Base-by-base conservation (phyloP, 2,113 vertebrate species). In the Nothocercus nigrocapillus region DNA sequence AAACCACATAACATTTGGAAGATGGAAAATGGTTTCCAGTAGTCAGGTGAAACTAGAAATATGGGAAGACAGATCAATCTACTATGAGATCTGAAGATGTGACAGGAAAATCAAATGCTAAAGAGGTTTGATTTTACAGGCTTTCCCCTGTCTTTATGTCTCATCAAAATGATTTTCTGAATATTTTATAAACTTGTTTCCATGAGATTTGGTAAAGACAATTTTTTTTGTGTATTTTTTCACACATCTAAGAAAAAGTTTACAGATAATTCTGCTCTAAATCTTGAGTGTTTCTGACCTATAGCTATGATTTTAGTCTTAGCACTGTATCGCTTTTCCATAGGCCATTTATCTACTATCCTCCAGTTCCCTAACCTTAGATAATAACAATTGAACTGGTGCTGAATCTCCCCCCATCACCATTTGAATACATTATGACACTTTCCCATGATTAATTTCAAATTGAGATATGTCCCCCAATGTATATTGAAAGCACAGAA, bases 391-490 rank as follows among this genome's bases (percentile, higher is more conserved):
- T 2, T 56, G 75, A 85, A 77, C 82, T 93, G 68, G 12, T 95
- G 56, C 72, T 88, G 78, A 78, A 95, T 79, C 91, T 97, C 90
- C 95, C 94, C 69, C 5, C 95, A 82, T 94, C 95, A 82, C 78
- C 76, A 90, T 95, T 96, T 93, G 94, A 97, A 96, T 97, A 96
- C 94, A 95, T 96, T 63, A 92, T 73, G 79, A 86, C 79, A 44
- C 68, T 96, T 97, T 94, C 92, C 95, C 88, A 89, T 97, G 95
- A 92, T 95, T 97, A 91, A 92, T 97, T 97, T 97, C 80, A 95
- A 96, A 95, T 90, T 96, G 72, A 97, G 97, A 95, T 89, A 67
- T 86, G 82, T 95, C 91, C 89, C 85, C 96, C 88, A 85, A 61
- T n/a, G 25, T 82, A 45, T 91, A 95, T 96, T 96, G 95, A 95